A percentile compares a stretch with the other conserved stretches of the same genome.
Evolutionary conservation across 1,140 invertebrate species (phyloP).

Genomic region (Mizuhopecten yessoensis): DNA sequence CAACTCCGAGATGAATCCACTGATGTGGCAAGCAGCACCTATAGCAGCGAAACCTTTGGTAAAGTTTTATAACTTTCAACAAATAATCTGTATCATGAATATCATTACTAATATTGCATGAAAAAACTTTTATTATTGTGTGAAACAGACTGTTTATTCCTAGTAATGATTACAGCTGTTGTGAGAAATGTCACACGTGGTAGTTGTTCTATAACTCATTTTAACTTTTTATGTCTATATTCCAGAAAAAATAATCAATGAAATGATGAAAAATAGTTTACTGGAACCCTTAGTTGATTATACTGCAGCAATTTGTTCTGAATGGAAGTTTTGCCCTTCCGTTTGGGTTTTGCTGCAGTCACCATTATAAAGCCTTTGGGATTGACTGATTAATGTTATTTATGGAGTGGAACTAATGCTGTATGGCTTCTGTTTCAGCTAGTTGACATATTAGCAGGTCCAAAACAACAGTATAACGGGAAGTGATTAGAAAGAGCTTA

Average conservation of each 20-base stretch:
- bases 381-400: slow-evolving; percentile 35
- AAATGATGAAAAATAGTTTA: slow-evolving; percentile 13
- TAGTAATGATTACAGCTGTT: background rate
- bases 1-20: slow-evolving; percentile 53
- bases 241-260: background rate
- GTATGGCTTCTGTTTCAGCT: slow-evolving; percentile 10
- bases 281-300: background rate
- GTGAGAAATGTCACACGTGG: background rate
- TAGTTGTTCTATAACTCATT: background rate
- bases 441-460: background rate
- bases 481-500: background rate
- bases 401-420: slow-evolving; percentile 30
- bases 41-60: slow-evolving; percentile 61
- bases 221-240: background rate
- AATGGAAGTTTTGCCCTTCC: background rate
- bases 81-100: background rate
- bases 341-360: background rate
- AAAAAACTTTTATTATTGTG: background rate
- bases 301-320: background rate
- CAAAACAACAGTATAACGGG: background rate
- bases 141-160: background rate
- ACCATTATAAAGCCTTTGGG: background rate
- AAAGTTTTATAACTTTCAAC: slow-evolving; percentile 45
- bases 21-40: slow-evolving; percentile 62
- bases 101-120: background rate